Base-by-base conservation (phyloP, 1,140 invertebrate genomes). In the Drosophila asahinai region DNA sequence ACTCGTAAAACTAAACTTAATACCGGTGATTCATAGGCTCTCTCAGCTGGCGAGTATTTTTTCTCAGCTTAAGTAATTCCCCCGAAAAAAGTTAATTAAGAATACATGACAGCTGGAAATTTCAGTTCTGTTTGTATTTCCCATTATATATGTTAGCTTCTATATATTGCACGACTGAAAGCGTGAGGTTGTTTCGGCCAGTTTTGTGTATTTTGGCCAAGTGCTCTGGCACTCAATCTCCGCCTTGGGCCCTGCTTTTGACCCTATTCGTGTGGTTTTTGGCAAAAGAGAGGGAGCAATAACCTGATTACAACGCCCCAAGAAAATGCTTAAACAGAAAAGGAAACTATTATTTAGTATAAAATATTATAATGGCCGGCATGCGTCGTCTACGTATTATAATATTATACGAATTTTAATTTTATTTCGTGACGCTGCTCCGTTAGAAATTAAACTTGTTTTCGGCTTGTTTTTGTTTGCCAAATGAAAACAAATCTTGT, bases 261-360 rank as follows among this genome's bases (percentile, higher is more conserved):
- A 86, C 83, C 83, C 78, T 61, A 80, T 83, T 86, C 67, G 75
- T 67, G 62, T 25, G 19, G 14, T 42, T 40, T 51, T 60, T 43
- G 38, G 36, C 38, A 47, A 49, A 49, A 12, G 14, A 27, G 30
- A 36, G 1, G 38, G 83, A 80, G 59, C 83, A 86, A 83, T 76
- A 83, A 82, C 83, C 83, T 83, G 70, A 49, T 49, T 67, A 73
- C 55, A 52, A 42, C 38, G 55, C 57, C 66, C 58, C 15, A 54
- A 6, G 19, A 6, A 25, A 14, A 6, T 45, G 30, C 25, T 11
- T 9, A 12, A 5, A 5, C 11, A 5, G 11, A 27, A 36, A 3
- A 9, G 30, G 8, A 7, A 33, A 33, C 30, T 33, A 33, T 33
- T 9, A 33, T 33, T 9, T 33, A 33, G 2, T 2, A 27, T 17